Evolutionary conservation across 2,888 invertebrate genomes (phyloP).

Genomic region (Dicranocentrus wangi): DNA sequence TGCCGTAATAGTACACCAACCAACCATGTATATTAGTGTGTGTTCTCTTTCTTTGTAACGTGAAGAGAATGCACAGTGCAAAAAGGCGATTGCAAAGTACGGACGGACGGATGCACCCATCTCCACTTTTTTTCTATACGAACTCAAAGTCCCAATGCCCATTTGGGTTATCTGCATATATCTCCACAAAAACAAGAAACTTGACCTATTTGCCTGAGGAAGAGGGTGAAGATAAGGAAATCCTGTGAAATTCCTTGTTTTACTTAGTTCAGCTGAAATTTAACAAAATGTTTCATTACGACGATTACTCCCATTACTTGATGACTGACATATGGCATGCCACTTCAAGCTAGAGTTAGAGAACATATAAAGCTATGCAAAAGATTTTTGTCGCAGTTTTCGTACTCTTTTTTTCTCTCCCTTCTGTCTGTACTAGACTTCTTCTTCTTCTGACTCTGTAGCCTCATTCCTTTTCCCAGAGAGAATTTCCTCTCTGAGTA

Average conservation of each 20-base stretch:
- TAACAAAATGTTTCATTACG: slow-evolving; percentile 24
- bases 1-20: background rate
- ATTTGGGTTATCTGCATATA: slow-evolving; percentile 55
- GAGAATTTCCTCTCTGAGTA: slow-evolving; percentile 46
- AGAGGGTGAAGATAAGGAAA: slow-evolving; percentile 63
- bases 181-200: slow-evolving; percentile 57
- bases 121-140: background rate
- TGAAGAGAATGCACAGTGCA: slow-evolving; percentile 3
- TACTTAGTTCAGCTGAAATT: background rate
- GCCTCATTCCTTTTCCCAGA: slow-evolving; percentile 41
- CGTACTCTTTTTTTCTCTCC: background rate
- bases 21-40: too few species aligned
- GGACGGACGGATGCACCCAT: slow-evolving; percentile 17
- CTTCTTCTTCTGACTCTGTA: slow-evolving; percentile 7
- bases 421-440: background rate
- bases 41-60: background rate
- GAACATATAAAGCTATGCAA: background rate
- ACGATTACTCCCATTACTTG: slow-evolving; percentile 18
- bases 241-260: slow-evolving; percentile 50
- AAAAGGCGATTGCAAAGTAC: slow-evolving; percentile 10
- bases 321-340: slow-evolving; percentile 45
- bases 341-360: background rate
- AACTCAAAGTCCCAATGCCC: slow-evolving; percentile 20
- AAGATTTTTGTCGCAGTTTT: slow-evolving; percentile 5
- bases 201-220: slow-evolving; percentile 64